Base-by-base conservation (phyloP, 2,797 vertebrate species). In the Octomys mimax region DNA sequence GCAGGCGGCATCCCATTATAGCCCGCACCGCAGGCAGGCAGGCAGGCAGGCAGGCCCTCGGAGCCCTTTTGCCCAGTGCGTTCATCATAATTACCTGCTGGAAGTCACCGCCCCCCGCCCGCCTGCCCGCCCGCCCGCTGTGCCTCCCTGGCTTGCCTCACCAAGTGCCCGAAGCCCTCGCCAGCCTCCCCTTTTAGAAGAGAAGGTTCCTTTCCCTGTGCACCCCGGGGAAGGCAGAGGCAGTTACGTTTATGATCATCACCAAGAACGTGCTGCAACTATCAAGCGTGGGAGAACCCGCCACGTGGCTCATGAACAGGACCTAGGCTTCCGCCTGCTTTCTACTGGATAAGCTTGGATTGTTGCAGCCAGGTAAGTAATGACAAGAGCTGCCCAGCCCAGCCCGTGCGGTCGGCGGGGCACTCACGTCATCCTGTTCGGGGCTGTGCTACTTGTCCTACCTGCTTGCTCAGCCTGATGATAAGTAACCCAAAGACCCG, bases 1-100 rank as follows among this genome's bases (percentile, higher is more conserved):
- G 16, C 89, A 88, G 94, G 82, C 81, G 83, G 93, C 92, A 94
- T 95, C 97, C 96, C 59, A 87, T 95, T 94, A 96, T 85, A 97
- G 87, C 89, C 92, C 28, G 54, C 16, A 64, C 94, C 93, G 39
- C 39, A 39, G 39, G 39, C 39, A 39, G 39, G 39, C 39, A 39
- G 39, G 39, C 39, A 39, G 39, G 39, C 39, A 39, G 39, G 39
- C 79, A 70, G 81, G 87, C 62, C 78, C 85, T 75, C 90, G 77
- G 64, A 96, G 91, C 92, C 49, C 84, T 66, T 92, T n/a, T 92
- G 93, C 49, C 96, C 91, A 95, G 94, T 94, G 96, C 93, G 73
- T 80, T 91, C 91, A 59, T 89, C 86, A 87, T 91, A 89, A 90
- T 54, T 77, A 70, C 85, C 96, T 62, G 80, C 57, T 80, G 66